phyloP scores from a whole-genome alignment of 1,140 invertebrate genomes.

The Drosophila eugracilis region DNA sequence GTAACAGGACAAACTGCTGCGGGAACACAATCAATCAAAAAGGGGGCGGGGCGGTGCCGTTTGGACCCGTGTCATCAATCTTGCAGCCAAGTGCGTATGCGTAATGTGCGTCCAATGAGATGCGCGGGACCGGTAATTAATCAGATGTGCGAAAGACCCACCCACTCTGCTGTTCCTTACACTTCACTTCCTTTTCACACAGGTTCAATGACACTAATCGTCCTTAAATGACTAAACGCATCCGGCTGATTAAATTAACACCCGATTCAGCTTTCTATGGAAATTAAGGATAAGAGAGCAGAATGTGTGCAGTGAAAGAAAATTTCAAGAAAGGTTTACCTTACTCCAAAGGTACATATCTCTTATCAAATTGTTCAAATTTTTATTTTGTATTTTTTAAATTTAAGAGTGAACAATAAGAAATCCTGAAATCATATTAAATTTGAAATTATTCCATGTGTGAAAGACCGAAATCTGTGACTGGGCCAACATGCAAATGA shows the following conservation, averaged over 20 bases:
- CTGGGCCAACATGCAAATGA: slow-evolving; percentile 36
- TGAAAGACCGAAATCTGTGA: slow-evolving; percentile 31
- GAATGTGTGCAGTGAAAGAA: background rate
- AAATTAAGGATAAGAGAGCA: background rate
- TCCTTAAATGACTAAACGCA: slow-evolving; percentile 40
- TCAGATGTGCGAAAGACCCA: slow-evolving; percentile 26
- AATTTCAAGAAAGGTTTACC: background rate
- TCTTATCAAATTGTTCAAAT: too few relatives aligned
- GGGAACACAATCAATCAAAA: slow-evolving; percentile 53
- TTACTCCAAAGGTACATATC: too few relatives aligned
- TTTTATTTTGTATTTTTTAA: background rate
- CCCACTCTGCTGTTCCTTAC: background rate
- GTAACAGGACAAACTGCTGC: slow-evolving; percentile 17
- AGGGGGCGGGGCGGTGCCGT: background rate
- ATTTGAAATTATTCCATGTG: background rate
- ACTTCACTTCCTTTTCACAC: slow-evolving; percentile 10
- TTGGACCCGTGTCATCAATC: slow-evolving; percentile 42
- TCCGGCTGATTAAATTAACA: slow-evolving; percentile 48
- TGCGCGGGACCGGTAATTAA: slow-evolving; percentile 43
- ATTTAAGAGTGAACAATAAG: background rate
- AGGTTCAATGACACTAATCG: slow-evolving; percentile 62
- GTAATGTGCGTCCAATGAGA: slow-evolving; percentile 44
- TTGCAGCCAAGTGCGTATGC: slow-evolving; percentile 48
- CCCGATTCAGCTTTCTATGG: slow-evolving; percentile 15
- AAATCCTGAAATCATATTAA: background rate